Evolutionary conservation across 1,140 invertebrate species (phyloP), one percentile per base, ranked within the genome.

Genomic region (Tetramorium parvispinum): DNA sequence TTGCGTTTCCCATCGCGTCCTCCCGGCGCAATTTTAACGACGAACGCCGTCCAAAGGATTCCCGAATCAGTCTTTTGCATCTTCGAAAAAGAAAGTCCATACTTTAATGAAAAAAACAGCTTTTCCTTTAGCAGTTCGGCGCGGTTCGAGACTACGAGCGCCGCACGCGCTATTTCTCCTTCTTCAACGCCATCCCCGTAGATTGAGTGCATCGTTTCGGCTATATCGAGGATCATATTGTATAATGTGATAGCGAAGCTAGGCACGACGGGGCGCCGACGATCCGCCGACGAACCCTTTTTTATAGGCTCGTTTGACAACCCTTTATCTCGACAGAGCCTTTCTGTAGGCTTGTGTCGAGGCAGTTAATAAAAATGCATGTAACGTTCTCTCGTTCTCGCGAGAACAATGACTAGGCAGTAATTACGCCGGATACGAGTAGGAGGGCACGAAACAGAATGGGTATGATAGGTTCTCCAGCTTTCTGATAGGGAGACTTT

Each of bases 31-130:
- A 90, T 90, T 90, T 90, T 71, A 73, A 77, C 85, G 86, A 13
- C n/a, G 75, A 40, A 49, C 79, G 68, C 76, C 86, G 75, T 61
- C 88, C 86, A 90, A 90, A 90, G 86, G 88, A 90, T 90, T 86
- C 53, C 77, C 82, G 65, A 90, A 82, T 86, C 81, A 59, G 85
- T 76, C 89, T 77, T 90, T 90, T 90, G 87, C 85, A 90, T 88
- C 82, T 87, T 87, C 87, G 89, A 90, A 90, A 90, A 86, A 90
- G 89, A 90, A 76, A 18, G 79, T 89, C 63, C 53, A 63, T 76
- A 85, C 59, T 90, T 86, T 90, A 90, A 90, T 90, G 89, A 90
- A 90, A 89, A 85, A 68, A 87, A 90, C 75, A 86, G 88, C 88
- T 66, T 88, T 59, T 73, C 86, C 77, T 71, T 61, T 76, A 59